phyloP scores from a whole-genome alignment of 1,140 invertebrate genomes.

The Cydia pomonella region DNA sequence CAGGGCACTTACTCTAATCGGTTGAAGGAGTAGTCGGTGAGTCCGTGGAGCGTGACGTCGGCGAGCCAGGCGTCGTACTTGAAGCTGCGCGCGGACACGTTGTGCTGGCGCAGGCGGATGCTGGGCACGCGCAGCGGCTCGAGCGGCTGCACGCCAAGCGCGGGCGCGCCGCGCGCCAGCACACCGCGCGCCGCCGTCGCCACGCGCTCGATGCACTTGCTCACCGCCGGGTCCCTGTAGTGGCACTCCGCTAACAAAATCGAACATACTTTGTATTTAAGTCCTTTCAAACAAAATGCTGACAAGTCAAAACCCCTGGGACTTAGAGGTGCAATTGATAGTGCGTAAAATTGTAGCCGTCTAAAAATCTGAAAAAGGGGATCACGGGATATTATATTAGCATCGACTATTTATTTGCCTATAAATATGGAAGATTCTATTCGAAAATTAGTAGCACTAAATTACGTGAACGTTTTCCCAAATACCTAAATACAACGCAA shows the following conservation, averaged over 20 bases:
- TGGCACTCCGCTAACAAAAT: constrained; percentile 77
- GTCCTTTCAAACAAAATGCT: too few species aligned
- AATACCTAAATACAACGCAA: too few species aligned
- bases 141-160: constrained; percentile 64
- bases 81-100: constrained; percentile 63
- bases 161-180: constrained; percentile 64
- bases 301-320: too few species aligned
- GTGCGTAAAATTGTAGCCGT: too few species aligned
- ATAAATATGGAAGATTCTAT: too few species aligned
- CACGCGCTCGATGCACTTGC: constrained; percentile 80
- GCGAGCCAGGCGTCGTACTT: constrained; percentile 77
- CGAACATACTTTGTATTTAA: neutral
- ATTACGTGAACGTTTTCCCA: too few species aligned
- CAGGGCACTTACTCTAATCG: constrained; percentile 71
- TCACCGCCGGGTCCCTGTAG: constrained; percentile 81
- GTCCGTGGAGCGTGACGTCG: constrained; percentile 66
- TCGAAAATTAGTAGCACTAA: too few species aligned
- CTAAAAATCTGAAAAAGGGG: too few species aligned
- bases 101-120: constrained; percentile 68
- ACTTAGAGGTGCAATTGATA: too few species aligned
- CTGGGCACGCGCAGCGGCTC: constrained; percentile 70
- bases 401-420: too few species aligned
- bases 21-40: constrained; percentile 75
- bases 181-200: constrained; percentile 69
- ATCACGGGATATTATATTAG: too few species aligned